Conservation (phyloP, 2,888 invertebrate genomes). For the Zygogramma bicolorata region DNA sequence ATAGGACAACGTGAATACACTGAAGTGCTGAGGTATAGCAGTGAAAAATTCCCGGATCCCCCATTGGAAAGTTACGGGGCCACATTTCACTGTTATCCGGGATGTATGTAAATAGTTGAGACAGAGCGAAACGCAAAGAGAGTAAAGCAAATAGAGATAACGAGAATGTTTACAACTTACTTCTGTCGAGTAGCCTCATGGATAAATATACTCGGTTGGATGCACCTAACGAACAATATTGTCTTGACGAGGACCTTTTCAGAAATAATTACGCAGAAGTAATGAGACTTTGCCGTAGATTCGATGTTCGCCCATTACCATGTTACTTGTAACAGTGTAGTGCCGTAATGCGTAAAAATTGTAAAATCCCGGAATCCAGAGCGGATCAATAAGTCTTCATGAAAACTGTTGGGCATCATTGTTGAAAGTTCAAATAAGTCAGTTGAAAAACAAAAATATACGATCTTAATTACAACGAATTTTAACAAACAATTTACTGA, state of each 20-base stretch:
- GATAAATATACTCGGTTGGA: conserved; percentile 21
- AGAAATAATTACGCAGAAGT: not conserved
- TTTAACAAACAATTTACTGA: too few relatives aligned
- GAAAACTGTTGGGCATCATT: too few relatives aligned
- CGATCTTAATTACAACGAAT: too few relatives aligned
- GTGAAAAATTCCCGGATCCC: not conserved
- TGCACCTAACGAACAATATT: conserved; percentile 17
- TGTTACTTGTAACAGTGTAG: too few relatives aligned
- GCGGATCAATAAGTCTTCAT: too few relatives aligned
- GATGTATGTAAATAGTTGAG: conserved; percentile 39
- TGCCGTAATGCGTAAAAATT: too few relatives aligned
- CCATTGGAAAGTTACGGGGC: conserved; percentile 13
- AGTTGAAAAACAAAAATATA: too few relatives aligned
- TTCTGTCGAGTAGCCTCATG: conserved; percentile 28
- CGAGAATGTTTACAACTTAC: conserved; percentile 42
- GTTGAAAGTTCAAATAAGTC: too few relatives aligned
- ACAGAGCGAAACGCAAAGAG: conserved; percentile 29
- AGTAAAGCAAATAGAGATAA: conserved; percentile 36
- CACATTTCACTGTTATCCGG: conserved; percentile 33
- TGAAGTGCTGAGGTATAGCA: not conserved
- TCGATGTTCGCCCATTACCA: too few relatives aligned
- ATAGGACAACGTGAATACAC: not conserved
- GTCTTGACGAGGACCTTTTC: not conserved
- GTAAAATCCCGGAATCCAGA: too few relatives aligned
- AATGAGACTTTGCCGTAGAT: too few relatives aligned